Evolutionary conservation across 1,140 invertebrate genomes (phyloP).

Genomic region (Thaumatotibia leucotreta): DNA sequence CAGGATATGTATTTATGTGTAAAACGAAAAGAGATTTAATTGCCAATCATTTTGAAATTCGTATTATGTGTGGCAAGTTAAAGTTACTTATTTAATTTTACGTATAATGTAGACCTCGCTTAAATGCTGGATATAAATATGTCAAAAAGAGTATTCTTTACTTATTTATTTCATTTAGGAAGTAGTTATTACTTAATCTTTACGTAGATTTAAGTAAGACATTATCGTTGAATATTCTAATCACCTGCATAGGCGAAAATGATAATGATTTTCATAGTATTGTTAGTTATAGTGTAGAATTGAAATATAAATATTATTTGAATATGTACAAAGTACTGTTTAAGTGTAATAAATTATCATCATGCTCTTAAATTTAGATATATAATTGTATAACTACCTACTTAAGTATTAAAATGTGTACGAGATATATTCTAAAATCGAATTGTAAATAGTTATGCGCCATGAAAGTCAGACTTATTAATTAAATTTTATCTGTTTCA

Average conservation of each 20-base stretch:
- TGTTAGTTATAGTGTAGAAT: constrained; percentile 18
- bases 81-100: neutral
- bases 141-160: neutral
- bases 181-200: neutral
- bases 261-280: constrained; percentile 20
- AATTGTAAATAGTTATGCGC: constrained; percentile 8
- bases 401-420: neutral
- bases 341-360: neutral
- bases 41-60: neutral
- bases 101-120: neutral
- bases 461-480: neutral
- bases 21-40: neutral
- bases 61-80: neutral
- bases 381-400: neutral
- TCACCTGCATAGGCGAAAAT: neutral
- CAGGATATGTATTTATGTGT: too few species aligned
- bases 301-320: neutral
- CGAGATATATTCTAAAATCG: neutral
- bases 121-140: neutral
- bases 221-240: constrained; percentile 14
- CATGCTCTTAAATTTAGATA: constrained; percentile 1
- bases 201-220: neutral
- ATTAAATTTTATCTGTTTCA: too few species aligned
- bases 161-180: neutral
- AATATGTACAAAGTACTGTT: constrained; percentile 7